These are phyloP conservation scores for Myodes glareolus DNA, from an alignment of 2,113 vertebrate species.

Conservation along the genomic window DNA sequence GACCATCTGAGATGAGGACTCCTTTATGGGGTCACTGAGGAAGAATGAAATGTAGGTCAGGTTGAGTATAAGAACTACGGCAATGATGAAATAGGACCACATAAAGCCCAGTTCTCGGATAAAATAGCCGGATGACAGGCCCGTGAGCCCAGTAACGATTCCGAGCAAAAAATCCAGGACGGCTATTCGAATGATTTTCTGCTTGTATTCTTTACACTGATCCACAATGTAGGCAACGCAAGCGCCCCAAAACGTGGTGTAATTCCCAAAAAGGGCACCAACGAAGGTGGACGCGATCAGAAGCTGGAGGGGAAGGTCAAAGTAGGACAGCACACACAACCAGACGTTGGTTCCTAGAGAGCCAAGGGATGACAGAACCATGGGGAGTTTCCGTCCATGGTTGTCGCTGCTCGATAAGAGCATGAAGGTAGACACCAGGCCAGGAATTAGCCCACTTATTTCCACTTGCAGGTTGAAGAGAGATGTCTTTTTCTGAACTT, in stretches of 20 bases:
- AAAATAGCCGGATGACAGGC: constrained; percentile 93
- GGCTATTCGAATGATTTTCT: constrained; percentile 94
- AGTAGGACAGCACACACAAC: constrained; percentile 88
- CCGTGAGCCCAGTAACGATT: constrained; percentile 90
- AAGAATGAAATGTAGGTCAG: constrained; percentile 92
- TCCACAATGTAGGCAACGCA: constrained; percentile 95
- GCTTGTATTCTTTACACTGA: constrained; percentile 87
- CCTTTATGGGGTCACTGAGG: constrained; percentile 88
- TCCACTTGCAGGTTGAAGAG: constrained; percentile 91
- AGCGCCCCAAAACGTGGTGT: constrained; percentile 92
- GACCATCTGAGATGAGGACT: constrained; percentile 72
- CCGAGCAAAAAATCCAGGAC: constrained; percentile 94
- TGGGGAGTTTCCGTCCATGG: constrained; percentile 92
- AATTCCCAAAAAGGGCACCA: constrained; percentile 91
- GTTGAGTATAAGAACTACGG: constrained; percentile 84
- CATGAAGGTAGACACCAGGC: constrained; percentile 92
- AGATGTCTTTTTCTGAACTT: constrained; percentile 93
- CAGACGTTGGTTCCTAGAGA: constrained; percentile 84
- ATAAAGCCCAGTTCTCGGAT: constrained; percentile 90
- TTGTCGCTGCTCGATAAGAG: constrained; percentile 93
- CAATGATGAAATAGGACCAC: constrained; percentile 91
- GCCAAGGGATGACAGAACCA: constrained; percentile 91
- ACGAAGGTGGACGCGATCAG: constrained; percentile 88
- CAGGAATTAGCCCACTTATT: constrained; percentile 90
- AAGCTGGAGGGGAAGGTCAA: constrained; percentile 89